phyloP scores from a whole-genome alignment of 2,888 invertebrate species.

The Ophonus ardosiacus region DNA sequence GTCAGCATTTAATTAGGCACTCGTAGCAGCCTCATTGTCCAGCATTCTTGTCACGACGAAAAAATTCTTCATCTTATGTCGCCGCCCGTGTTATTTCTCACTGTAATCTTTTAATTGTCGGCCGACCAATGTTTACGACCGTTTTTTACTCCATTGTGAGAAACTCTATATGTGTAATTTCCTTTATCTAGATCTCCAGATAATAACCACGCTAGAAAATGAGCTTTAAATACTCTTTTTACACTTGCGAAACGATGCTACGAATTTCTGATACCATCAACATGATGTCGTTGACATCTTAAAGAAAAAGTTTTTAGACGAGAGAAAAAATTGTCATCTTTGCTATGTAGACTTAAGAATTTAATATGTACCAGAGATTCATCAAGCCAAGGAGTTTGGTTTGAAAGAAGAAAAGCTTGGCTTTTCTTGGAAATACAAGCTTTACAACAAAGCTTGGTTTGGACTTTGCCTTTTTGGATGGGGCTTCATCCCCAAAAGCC shows the following conservation, averaged over 20 bases:
- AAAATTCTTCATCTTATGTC: slow-evolving; percentile 46
- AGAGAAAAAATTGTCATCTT: neutral
- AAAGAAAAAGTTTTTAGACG: neutral
- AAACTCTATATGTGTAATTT: slow-evolving; percentile 45
- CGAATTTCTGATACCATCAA: slow-evolving; percentile 18
- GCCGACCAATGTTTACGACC: slow-evolving; percentile 25
- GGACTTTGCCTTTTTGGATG: too few species aligned
- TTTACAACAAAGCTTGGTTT: too few species aligned
- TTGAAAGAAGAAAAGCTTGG: too few species aligned
- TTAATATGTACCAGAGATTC: too few species aligned
- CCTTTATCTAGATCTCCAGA: slow-evolving; percentile 40
- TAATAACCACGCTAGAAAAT: slow-evolving; percentile 26
- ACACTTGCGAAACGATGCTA: slow-evolving; percentile 21
- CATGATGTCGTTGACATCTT: slow-evolving; percentile 7
- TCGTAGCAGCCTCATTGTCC: slow-evolving; percentile 53
- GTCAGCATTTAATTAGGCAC: slow-evolving; percentile 60
- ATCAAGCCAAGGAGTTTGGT: too few species aligned
- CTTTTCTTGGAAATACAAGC: too few species aligned
- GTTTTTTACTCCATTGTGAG: slow-evolving; percentile 43
- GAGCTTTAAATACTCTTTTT: slow-evolving; percentile 46
- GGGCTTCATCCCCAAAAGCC: too few species aligned
- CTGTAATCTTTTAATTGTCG: slow-evolving; percentile 59
- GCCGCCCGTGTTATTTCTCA: slow-evolving; percentile 33
- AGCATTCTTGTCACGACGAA: slow-evolving; percentile 53
- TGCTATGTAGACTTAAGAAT: too few species aligned